Conservation (phyloP, 2,797 vertebrate genomes). For the Miichthys miiuy region DNA sequence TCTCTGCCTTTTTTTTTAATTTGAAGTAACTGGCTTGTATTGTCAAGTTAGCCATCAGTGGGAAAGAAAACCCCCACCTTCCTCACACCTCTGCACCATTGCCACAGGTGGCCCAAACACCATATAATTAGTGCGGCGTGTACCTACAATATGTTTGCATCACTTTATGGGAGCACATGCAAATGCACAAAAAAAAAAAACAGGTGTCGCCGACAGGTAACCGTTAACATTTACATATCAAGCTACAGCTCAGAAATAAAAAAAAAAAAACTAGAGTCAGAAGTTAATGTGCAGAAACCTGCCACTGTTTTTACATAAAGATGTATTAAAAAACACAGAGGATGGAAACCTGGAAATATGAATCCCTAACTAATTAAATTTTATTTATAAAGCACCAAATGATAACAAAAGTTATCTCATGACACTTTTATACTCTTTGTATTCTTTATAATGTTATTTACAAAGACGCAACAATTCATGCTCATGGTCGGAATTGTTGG, state of each 20-base stretch:
- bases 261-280: neutral
- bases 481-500: no score
- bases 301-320: neutral
- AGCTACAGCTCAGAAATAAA: neutral
- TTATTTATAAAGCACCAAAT: no score
- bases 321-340: neutral
- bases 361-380: no score
- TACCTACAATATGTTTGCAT: conserved; percentile 21
- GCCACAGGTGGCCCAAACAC: conserved; percentile 56
- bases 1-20: neutral
- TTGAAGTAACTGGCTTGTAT: conserved; percentile 7
- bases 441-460: no score
- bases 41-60: conserved; percentile 42
- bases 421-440: no score
- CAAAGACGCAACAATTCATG: no score
- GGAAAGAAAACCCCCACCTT: conserved; percentile 11
- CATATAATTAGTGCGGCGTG: conserved; percentile 43
- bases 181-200: conserved; percentile 21
- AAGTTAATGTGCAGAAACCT: neutral
- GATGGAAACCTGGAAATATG: neutral
- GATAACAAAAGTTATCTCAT: no score
- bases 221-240: conserved; percentile 14
- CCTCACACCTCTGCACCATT: conserved; percentile 35
- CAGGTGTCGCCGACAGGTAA: conserved; percentile 32
- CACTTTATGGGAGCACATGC: conserved; percentile 7